Evolutionary conservation across 2,113 vertebrate genomes (phyloP).

Genomic region (Muntiacus muntjak): DNA sequence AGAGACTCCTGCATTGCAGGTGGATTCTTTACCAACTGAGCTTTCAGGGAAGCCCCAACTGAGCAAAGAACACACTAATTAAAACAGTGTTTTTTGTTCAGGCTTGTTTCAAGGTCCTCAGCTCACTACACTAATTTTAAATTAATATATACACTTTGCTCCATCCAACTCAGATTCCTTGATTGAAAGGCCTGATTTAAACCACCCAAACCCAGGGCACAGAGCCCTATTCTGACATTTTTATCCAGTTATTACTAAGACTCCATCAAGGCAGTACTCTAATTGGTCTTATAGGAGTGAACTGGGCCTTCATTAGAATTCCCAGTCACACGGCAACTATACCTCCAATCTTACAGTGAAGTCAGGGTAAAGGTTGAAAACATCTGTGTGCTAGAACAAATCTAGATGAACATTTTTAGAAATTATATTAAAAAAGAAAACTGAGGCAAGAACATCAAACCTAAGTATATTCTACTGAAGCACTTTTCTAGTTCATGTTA

Average conservation of each 20-base stretch:
- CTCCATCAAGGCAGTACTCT: rapidly evolving
- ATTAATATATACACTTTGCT: neutral
- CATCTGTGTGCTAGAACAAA: neutral
- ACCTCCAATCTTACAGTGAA: neutral
- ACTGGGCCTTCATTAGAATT: neutral
- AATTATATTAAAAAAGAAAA: neutral
- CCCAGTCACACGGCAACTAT: neutral
- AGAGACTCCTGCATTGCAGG: neutral
- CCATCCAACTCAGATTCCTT: neutral
- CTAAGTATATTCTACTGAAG: neutral
- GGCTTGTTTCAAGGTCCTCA: neutral
- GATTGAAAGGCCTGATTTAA: neutral
- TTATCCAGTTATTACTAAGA: neutral
- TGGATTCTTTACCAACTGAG: neutral
- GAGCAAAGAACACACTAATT: neutral
- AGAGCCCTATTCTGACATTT: neutral
- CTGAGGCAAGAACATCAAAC: neutral
- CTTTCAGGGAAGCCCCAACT: neutral
- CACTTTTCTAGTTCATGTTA: neutral
- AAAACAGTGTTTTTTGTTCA: neutral
- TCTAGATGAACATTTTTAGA: neutral
- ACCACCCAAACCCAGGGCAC: too few species aligned
- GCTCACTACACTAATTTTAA: neutral
- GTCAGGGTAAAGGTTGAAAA: neutral
- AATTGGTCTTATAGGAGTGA: neutral